Evolutionary conservation across 2,797 vertebrate genomes (phyloP), one percentile per base, ranked within the genome.

Genomic region (Phyllotis vaccarum): DNA sequence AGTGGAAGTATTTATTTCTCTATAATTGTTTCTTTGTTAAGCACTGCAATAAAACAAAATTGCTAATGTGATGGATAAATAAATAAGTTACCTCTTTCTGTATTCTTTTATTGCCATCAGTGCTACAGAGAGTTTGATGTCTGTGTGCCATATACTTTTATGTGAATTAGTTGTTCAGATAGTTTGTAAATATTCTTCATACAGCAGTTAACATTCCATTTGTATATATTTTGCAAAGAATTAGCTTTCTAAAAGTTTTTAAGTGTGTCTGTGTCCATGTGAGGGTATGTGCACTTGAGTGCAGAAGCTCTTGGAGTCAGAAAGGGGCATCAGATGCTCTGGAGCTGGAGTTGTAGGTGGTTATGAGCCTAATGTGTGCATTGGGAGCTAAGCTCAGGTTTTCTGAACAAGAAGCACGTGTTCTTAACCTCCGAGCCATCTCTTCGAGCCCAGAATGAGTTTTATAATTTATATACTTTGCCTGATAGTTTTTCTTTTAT

Each of bases 31-130:
- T 88, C 60, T 93, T 76, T 46, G 52, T 31, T 92, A 34, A 46
- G 29, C 52, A 40, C 49, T 81, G 72, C 37, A 64, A 82, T 89
- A 91, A 96, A 96, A 88, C 56, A 87, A 83, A 95, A 90, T 21
- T 79, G 34, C 85, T 87, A 91, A 94, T 89, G 70, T 86, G 21
- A 89, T 75, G 83, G 54, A 19, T 29, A 2, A 90, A 94, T 94
- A 96, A 93, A 64, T 86, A 91, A 82, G 64, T 86, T 95, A n/a
- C 75, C 43, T 64, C 31, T 86, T 91, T 46, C 64, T 87, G 83
- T 87, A 60, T 85, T 64, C 56, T 24, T 89, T 85, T 68, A 64
- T 85, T 85, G 54, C 12, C 85, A 40, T 52, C 60, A 17, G 89
- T 34, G 12, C 19, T 49, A 24, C 62, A 60, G 8, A 66, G 60